phyloP scores from a whole-genome alignment of 2,113 vertebrate species.

The Corythornis madagascariensis region DNA sequence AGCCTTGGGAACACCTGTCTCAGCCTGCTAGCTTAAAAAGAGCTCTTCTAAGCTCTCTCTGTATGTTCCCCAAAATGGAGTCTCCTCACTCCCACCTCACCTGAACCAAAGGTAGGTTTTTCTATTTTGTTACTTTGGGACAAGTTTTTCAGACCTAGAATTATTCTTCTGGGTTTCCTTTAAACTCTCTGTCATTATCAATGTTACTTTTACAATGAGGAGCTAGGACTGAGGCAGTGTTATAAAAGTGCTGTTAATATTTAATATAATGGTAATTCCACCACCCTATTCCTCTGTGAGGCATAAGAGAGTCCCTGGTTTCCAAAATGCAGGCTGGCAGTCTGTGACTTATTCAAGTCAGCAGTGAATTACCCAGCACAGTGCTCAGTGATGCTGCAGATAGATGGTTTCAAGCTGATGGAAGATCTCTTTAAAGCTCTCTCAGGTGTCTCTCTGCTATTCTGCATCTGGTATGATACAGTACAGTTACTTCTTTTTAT shows the following conservation, averaged over 20 bases:
- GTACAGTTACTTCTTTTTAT: constrained; percentile 40
- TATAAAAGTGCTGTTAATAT: not conserved
- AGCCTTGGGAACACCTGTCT: not conserved
- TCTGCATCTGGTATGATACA: constrained; percentile 31
- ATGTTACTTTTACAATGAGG: not conserved
- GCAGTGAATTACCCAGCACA: not conserved
- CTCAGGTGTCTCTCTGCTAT: constrained; percentile 33
- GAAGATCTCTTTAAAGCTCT: constrained; percentile 37
- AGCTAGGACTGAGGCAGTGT: not conserved
- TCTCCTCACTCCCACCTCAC: not conserved
- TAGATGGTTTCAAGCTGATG: constrained; percentile 36
- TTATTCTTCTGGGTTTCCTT: not conserved
- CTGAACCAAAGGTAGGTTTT: not conserved
- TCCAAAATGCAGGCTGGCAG: not conserved
- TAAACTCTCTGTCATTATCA: not conserved
- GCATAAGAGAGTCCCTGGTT: not conserved
- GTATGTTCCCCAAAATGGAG: not conserved
- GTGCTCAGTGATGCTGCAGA: constrained; percentile 12
- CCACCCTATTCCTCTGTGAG: not conserved
- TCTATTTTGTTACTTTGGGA: not conserved
- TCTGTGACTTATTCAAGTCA: constrained; percentile 42
- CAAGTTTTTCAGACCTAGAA: not conserved
- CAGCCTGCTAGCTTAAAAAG: not conserved
- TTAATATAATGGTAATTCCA: constrained; percentile 3
- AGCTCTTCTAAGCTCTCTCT: not conserved